phyloP scores from a whole-genome alignment of 53 echinoderm and acorn worm species.

The Hippasteria phrygiana region DNA sequence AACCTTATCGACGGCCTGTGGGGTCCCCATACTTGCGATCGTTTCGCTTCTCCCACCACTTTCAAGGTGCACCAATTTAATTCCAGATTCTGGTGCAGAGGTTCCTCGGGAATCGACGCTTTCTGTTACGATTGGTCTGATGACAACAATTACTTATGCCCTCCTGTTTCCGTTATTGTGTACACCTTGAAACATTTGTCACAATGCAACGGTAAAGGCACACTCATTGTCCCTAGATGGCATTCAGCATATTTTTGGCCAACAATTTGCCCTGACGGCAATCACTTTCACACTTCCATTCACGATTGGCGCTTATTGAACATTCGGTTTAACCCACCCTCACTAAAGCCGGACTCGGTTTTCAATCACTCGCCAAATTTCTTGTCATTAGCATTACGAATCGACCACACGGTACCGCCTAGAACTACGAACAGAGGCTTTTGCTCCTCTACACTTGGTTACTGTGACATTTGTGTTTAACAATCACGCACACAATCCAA shows the following conservation, averaged over 20 bases:
- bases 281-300: constrained; percentile 6
- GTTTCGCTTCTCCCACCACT: constrained; percentile 56
- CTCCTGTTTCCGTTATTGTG: constrained; percentile 33
- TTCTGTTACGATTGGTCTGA: constrained; percentile 44
- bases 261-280: constrained; percentile 23
- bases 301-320: constrained; percentile 58
- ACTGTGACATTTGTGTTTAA: neutral
- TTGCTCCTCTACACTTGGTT: neutral
- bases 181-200: constrained; percentile 26
- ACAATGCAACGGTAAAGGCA: neutral
- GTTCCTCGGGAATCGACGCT: constrained; percentile 38
- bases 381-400: neutral
- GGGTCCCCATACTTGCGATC: constrained; percentile 67
- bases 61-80: constrained; percentile 23
- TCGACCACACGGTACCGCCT: neutral
- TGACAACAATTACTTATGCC: constrained; percentile 59
- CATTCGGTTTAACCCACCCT: constrained; percentile 24
- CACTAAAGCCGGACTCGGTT: neutral
- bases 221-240: constrained; percentile 42
- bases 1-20: constrained; percentile 32
- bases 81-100: constrained; percentile 62
- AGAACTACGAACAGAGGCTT: neutral
- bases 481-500: neutral
- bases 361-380: constrained; percentile 6
- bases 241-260: constrained; percentile 53